Evolutionary conservation across 2,797 vertebrate genomes (phyloP), one percentile per base, ranked within the genome.

Genomic region (Melopsittacus undulatus): DNA sequence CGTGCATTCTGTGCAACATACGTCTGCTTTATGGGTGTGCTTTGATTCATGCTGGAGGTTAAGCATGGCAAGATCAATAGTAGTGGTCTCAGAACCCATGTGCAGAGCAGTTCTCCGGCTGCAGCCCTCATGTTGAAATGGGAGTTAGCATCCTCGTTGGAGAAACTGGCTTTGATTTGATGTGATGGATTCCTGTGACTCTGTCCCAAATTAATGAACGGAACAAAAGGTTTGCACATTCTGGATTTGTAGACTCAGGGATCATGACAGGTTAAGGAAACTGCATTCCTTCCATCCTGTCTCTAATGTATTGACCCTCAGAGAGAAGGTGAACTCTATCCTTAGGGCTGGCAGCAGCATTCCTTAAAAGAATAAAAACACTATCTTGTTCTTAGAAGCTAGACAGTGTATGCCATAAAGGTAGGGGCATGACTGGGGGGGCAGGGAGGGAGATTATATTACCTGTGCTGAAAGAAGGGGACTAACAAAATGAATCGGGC

Each of bases 1-100:
- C 0, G 1, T 2, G 16, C 9, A 27, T 0, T 51, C 34, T 57
- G 42, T 51, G 34, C 45, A 45, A 9, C 0, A 0, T 22, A 9
- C 1, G 0, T 43, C 22, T 46, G 3, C 56, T 22, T 72, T 54
- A 26, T 32, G 0, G 10, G 18, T 40, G n/a, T 4, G 9, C 14
- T 70, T 59, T 72, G n/a, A 48, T 52, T 83, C 7, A 2, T 11
- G 30, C 13, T 61, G 56, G 13, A 42, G 40, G 29, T 22, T 66
- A 26, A 43, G 17, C 36, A 2, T 27, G 61, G 77, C 36, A 54
- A 69, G n/a, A 61, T 13, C 61, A 46, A n/a, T 29, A 36, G 29
- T 7, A 10, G 34, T 10, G 19, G 4, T 75, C 13, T 87, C 46
- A 57, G 82, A 92, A 15, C 17, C 32, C 59, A 8, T 0, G 7